Percentiles rank a stretch among this genome's conserved stretches.
Conservation (phyloP, 1,140 invertebrate genomes). For the Drosophila obscura region DNA sequence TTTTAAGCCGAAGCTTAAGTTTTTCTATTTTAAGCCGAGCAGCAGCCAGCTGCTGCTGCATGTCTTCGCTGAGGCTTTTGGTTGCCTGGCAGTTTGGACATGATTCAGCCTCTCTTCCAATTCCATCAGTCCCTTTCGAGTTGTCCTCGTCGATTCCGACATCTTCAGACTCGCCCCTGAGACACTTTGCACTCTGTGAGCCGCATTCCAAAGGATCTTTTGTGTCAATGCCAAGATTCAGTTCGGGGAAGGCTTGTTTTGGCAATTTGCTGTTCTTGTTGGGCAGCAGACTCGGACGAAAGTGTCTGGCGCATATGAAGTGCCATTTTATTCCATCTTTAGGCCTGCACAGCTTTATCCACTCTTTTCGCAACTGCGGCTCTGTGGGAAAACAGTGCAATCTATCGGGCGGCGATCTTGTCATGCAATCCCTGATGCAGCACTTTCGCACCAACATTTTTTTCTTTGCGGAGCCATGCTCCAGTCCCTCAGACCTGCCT, state of each 20-base stretch:
- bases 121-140: slow-evolving; percentile 2
- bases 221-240: slow-evolving; percentile 10
- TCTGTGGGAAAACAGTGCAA: slow-evolving; percentile 33
- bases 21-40: slow-evolving; percentile 15
- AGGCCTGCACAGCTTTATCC: slow-evolving; percentile 20
- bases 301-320: slow-evolving; percentile 29
- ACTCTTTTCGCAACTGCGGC: slow-evolving; percentile 13
- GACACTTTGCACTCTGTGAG: neutral
- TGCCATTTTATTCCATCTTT: slow-evolving; percentile 14
- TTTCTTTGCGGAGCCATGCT: neutral
- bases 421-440: slow-evolving; percentile 10
- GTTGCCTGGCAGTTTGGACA: slow-evolving; percentile 4
- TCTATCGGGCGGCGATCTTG: slow-evolving; percentile 18
- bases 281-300: slow-evolving; percentile 18
- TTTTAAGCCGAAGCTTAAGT: neutral
- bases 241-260: slow-evolving; percentile 16
- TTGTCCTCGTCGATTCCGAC: slow-evolving; percentile 32
- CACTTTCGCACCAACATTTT: slow-evolving; percentile 17
- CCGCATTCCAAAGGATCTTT: slow-evolving; percentile 18
- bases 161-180: slow-evolving; percentile 17
- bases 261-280: slow-evolving; percentile 26
- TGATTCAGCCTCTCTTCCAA: neutral
- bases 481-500: slow-evolving; percentile 7
- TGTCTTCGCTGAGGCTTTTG: neutral
- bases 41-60: slow-evolving; percentile 15